These are phyloP conservation scores for Verasper variegatus DNA, from an alignment of 2,113 vertebrate species.

Conservation along the genomic window DNA sequence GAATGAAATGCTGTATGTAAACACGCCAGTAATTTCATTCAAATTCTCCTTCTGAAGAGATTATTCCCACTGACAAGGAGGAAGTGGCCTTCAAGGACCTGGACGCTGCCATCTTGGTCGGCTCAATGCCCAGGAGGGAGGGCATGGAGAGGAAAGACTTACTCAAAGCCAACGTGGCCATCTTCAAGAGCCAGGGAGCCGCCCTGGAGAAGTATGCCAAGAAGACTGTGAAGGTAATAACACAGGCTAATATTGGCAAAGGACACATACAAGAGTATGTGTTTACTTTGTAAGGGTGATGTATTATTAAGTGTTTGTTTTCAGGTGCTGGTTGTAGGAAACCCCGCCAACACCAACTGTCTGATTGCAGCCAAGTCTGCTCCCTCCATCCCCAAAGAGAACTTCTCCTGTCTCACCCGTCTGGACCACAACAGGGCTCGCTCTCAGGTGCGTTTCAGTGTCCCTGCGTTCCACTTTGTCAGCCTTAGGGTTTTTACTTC, in stretches of 20 bases:
- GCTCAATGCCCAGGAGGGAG: constrained; percentile 97
- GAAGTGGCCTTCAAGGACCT: constrained; percentile 95
- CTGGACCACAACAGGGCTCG: constrained; percentile 98
- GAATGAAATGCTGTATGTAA: no score
- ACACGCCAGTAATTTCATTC: neutral
- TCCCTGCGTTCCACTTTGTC: neutral
- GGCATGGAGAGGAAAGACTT: constrained; percentile 99
- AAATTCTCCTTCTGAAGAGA: constrained; percentile 79
- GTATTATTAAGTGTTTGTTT: constrained; percentile 2
- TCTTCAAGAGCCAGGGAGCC: constrained; percentile 94
- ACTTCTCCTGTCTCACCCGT: constrained; percentile 97
- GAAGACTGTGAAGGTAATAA: constrained; percentile 93
- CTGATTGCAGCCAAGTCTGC: constrained; percentile 95
- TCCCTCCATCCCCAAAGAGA: constrained; percentile 97
- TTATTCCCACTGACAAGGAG: constrained; percentile 94
- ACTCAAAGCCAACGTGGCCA: constrained; percentile 95
- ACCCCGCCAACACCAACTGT: constrained; percentile 98
- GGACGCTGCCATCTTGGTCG: constrained; percentile 93
- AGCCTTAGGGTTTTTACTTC: no score
- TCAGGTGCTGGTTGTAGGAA: constrained; percentile 97
- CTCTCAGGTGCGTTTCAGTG: constrained; percentile 85
- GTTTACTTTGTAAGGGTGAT: neutral
- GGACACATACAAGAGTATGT: no score
- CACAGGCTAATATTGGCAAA: neutral
- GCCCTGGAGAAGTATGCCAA: constrained; percentile 95